Base-by-base conservation (phyloP, 1,140 invertebrate species). In the Metaphire vulgaris region DNA sequence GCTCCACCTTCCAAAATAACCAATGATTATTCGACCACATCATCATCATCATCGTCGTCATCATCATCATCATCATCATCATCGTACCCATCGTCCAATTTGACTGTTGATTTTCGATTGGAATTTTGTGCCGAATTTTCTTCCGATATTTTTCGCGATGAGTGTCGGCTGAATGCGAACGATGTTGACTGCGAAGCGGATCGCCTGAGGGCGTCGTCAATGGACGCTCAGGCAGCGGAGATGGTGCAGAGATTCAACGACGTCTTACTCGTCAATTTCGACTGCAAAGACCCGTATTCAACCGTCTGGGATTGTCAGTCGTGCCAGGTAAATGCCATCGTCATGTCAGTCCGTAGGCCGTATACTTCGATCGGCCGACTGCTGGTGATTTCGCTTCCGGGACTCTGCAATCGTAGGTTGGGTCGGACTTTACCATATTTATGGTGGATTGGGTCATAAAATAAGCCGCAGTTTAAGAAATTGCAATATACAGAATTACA, bases 21-120 rank as follows among this genome's bases (percentile, higher is more conserved):
- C 21, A 12, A 56, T 21, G 41, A 56, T 21, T 12, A 56, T 12
- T 56, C 21, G 41, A 12, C 41, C 21, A 12, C 41, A 56, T 56
- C 41, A 56, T 56, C 41, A 56, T 56, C 41, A 56, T 56, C 41
- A 56, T 56, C 41, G 21, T 56, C 41, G 21, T 56, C 41, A 56
- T 56, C 41, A 56, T 56, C 41, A 56, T 56, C 41, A 56, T 56
- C 41, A 56, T 56, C 41, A 56, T 56, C 41, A 56, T 56, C 41
- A 56, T 56, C 41, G 21, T 56, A 6, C 6, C 21, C 41, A 56
- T 56, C 41, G n/a, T n/a, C n/a, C n/a, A n/a, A n/a, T n/a, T n/a
- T n/a, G n/a, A n/a, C n/a, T n/a, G n/a, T n/a, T n/a, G n/a, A n/a
- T n/a, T n/a, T n/a, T n/a, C n/a, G n/a, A 56, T 56, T 56, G 41